A percentile compares a stretch with the other conserved stretches of the same genome.
Evolutionary conservation across 2,113 vertebrate species (phyloP).

Genomic region (Alouatta palliata): DNA sequence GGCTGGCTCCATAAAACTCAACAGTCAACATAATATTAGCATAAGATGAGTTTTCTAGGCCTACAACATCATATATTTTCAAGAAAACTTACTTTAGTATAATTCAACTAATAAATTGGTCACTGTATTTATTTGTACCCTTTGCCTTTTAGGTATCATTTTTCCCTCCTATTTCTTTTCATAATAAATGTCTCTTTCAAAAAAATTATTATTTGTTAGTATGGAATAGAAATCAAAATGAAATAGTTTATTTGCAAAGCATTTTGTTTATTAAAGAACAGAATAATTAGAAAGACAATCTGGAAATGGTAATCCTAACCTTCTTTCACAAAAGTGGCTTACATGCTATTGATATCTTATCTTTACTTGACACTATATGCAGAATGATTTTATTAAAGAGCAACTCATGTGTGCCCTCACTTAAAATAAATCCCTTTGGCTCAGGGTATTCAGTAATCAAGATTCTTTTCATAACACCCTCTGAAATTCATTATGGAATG

Average conservation of each 20-base stretch:
- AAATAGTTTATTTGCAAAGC: neutral
- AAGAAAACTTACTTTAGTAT: neutral
- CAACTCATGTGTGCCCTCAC: neutral
- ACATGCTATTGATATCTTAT: neutral
- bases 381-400: neutral
- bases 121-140: neutral
- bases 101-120: neutral
- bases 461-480: neutral
- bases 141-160: neutral
- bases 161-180: neutral
- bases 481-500: neutral
- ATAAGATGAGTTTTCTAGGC: neutral
- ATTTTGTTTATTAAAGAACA: conserved; percentile 5
- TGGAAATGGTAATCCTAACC: neutral
- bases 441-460: neutral
- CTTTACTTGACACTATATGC: neutral
- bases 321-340: neutral
- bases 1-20: neutral
- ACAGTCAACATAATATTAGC: neutral
- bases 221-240: neutral
- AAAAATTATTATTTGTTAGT: neutral
- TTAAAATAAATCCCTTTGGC: neutral
- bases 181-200: neutral
- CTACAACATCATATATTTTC: neutral
- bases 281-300: neutral